Conservation (phyloP, 2,797 vertebrate genomes). For the Falco naumanni region DNA sequence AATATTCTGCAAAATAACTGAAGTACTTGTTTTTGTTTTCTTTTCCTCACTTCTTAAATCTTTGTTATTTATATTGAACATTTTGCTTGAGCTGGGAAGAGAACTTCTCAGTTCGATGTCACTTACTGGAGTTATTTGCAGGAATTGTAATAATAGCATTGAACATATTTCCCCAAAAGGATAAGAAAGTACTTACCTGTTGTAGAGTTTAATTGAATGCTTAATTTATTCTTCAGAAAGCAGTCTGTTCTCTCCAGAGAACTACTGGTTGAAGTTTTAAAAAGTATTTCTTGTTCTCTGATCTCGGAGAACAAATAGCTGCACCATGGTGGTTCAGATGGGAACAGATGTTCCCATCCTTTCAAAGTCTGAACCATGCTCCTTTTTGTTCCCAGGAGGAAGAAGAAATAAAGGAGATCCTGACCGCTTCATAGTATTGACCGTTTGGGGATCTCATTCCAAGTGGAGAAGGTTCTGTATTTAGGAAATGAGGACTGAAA, state of each 20-base stretch:
- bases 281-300: constrained; percentile 28
- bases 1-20: background rate
- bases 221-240: constrained; percentile 57
- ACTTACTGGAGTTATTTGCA: background rate
- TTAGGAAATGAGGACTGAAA: background rate
- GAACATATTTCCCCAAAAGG: background rate
- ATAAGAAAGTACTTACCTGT: constrained; percentile 17
- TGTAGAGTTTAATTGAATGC: constrained; percentile 42
- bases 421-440: background rate
- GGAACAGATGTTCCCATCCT: constrained; percentile 7
- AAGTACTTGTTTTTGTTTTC: background rate
- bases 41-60: background rate
- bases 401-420: background rate
- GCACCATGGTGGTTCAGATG: background rate
- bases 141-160: background rate
- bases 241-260: constrained; percentile 20
- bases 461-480: background rate
- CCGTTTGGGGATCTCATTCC: background rate
- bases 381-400: background rate
- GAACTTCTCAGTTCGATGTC: background rate
- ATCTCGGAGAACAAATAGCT: background rate
- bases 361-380: background rate
- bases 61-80: background rate
- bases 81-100: background rate
- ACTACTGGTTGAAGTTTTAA: background rate